phyloP scores from a whole-genome alignment of 2,888 invertebrate genomes.

The Lithodes maja region DNA sequence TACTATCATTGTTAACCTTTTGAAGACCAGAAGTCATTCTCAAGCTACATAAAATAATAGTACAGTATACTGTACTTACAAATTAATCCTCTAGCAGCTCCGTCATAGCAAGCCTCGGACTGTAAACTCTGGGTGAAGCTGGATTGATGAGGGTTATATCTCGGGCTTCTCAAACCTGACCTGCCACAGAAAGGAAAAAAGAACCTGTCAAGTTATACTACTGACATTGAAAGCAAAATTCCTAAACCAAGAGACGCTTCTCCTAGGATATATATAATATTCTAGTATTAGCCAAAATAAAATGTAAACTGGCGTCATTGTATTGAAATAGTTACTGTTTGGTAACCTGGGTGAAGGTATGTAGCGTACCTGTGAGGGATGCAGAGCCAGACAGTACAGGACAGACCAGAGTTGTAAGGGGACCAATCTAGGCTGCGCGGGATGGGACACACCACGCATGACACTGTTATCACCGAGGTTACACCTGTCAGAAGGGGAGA shows the following conservation, averaged over 20 bases:
- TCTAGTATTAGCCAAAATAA: too few species aligned
- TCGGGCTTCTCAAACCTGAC: slow-evolving; percentile 15
- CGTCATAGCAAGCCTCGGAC: slow-evolving; percentile 38
- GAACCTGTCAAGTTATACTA: too few species aligned
- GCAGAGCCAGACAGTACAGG: slow-evolving; percentile 57
- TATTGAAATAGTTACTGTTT: too few species aligned
- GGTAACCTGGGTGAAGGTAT: too few species aligned
- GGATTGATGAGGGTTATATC: slow-evolving; percentile 24
- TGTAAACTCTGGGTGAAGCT: slow-evolving; percentile 35
- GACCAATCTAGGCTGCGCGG: slow-evolving; percentile 65
- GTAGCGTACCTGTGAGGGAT: slow-evolving; percentile 47
- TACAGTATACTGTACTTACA: neutral
- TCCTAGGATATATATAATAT: too few species aligned
- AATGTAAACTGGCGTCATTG: too few species aligned
- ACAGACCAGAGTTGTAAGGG: slow-evolving; percentile 60
- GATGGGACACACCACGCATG: slow-evolving; percentile 50
- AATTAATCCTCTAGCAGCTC: slow-evolving; percentile 3
- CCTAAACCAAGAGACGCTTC: too few species aligned
- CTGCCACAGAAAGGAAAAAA: neutral
- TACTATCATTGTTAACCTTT: too few species aligned
- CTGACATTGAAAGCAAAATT: too few species aligned
- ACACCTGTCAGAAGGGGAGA: slow-evolving; percentile 32
- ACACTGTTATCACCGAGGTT: slow-evolving; percentile 52
- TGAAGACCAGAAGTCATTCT: too few species aligned
- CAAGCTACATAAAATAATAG: too few species aligned